These are phyloP conservation scores for Hemithea aestivaria DNA, from an alignment of 2,888 invertebrate species.

Conservation along the genomic window DNA sequence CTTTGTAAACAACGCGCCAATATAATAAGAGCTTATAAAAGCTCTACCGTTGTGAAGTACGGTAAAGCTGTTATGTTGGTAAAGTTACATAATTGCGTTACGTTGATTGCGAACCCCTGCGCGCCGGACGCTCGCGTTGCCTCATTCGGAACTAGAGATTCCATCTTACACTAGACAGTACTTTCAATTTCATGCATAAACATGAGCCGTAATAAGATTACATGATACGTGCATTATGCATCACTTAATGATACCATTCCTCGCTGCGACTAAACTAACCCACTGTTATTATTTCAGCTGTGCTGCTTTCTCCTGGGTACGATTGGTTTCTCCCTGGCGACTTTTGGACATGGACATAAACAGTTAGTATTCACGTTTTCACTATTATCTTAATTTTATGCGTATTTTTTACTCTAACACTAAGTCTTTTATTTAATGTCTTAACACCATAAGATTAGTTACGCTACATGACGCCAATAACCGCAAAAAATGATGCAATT, in stretches of 20 bases:
- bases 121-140: constrained; percentile 1
- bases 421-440: constrained; percentile 16
- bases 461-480: constrained; percentile 34
- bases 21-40: too few species aligned
- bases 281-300: constrained; percentile 65
- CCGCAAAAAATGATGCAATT: constrained; percentile 62
- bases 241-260: not conserved
- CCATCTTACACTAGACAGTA: constrained; percentile 26
- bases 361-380: constrained; percentile 62
- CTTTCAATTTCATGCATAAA: constrained; percentile 37
- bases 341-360: constrained; percentile 73
- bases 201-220: constrained; percentile 1
- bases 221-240: not conserved
- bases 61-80: too few species aligned
- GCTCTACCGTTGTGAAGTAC: too few species aligned
- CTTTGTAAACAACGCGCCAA: too few species aligned
- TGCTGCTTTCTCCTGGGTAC: constrained; percentile 67
- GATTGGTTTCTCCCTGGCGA: constrained; percentile 70
- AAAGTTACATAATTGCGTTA: too few species aligned
- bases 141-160: constrained; percentile 30
- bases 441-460: constrained; percentile 30
- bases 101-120: too few species aligned
- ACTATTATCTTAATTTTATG: constrained; percentile 5
- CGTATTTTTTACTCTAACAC: constrained; percentile 27
- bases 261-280: constrained; percentile 9